These are phyloP conservation scores for Asbolus verrucosus DNA, from an alignment of 1,140 invertebrate species.

Conservation along the genomic window DNA sequence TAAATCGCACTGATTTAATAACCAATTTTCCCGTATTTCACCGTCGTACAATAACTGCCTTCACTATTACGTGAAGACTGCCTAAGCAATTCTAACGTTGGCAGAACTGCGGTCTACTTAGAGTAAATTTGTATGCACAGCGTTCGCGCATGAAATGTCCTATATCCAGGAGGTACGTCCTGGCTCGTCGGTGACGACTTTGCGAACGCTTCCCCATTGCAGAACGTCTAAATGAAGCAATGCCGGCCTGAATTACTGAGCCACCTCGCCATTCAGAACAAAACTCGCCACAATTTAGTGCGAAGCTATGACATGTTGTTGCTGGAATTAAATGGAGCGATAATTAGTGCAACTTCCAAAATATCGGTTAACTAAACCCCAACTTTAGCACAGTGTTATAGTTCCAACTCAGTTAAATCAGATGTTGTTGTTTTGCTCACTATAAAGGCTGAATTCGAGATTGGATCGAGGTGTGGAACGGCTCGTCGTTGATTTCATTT, in stretches of 20 bases:
- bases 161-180: slow-evolving; percentile 16
- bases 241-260: too few relatives aligned
- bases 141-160: slow-evolving; percentile 37
- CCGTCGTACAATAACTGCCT: slow-evolving; percentile 10
- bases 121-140: slow-evolving; percentile 39
- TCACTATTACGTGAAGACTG: slow-evolving; percentile 4
- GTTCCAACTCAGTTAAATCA: too few relatives aligned
- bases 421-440: background rate
- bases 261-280: too few relatives aligned
- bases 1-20: slow-evolving; percentile 16
- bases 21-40: slow-evolving; percentile 15
- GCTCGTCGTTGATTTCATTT: slow-evolving; percentile 2
- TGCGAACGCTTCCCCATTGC: background rate
- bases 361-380: too few relatives aligned
- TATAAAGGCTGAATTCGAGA: background rate
- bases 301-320: too few relatives aligned
- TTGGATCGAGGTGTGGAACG: slow-evolving; percentile 13
- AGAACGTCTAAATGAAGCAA: slow-evolving; percentile 13
- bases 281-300: too few relatives aligned
- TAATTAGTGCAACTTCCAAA: too few relatives aligned
- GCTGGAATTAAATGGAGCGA: too few relatives aligned
- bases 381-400: too few relatives aligned
- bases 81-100: slow-evolving; percentile 37
- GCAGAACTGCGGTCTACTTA: slow-evolving; percentile 42
- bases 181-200: slow-evolving; percentile 12